phyloP scores from a whole-genome alignment of 53 echinoderm and acorn worm species.

The Antedon mediterranea region DNA sequence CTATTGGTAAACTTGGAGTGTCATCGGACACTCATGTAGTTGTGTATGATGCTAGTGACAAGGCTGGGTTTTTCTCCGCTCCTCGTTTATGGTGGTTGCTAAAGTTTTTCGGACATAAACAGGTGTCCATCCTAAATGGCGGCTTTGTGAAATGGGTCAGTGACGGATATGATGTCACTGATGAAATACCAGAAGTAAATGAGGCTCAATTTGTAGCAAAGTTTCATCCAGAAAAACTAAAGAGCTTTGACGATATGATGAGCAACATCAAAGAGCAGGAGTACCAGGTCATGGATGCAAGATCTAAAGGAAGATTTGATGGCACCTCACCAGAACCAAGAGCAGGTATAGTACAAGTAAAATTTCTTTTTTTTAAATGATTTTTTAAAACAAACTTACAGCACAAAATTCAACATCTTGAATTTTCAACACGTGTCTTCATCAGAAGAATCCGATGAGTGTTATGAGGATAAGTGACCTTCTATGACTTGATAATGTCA shows the following conservation, averaged over 20 bases:
- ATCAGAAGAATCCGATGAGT: no score
- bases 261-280: slow-evolving; percentile 31
- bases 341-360: slow-evolving; percentile 65
- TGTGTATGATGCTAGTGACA: slow-evolving; percentile 60
- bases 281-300: slow-evolving; percentile 83
- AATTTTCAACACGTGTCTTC: no score
- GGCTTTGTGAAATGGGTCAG: slow-evolving; percentile 58
- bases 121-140: slow-evolving; percentile 68
- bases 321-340: slow-evolving; percentile 40
- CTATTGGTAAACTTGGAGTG: slow-evolving; percentile 63
- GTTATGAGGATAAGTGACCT: no score
- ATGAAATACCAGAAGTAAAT: slow-evolving; percentile 24
- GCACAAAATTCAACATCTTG: no score
- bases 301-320: slow-evolving; percentile 28
- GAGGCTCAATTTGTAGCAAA: slow-evolving; percentile 37
- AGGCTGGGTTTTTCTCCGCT: slow-evolving; percentile 58
- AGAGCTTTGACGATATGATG: slow-evolving; percentile 55
- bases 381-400: no score
- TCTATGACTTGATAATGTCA: no score
- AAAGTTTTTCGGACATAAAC: slow-evolving; percentile 56
- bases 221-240: slow-evolving; percentile 33
- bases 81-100: slow-evolving; percentile 90
- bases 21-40: slow-evolving; percentile 74
- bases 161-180: slow-evolving; percentile 44
- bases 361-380: no score